Evolutionary conservation across 37 sponge, comb jelly and placozoan genomes (phyloP).

Genomic region (Oscarella lobularis): DNA sequence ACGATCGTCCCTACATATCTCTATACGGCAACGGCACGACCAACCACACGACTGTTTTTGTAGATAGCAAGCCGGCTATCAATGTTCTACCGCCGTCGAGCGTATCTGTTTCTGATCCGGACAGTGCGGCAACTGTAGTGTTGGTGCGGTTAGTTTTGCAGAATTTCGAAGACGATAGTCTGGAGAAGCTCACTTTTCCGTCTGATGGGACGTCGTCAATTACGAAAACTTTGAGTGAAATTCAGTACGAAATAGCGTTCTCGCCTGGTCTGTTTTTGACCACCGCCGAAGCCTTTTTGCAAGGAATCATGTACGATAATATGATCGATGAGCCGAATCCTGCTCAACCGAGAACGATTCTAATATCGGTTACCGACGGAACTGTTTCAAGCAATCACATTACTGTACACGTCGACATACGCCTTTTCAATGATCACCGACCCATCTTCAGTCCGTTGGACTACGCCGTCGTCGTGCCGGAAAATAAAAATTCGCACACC

Average conservation of each 20-base stretch:
- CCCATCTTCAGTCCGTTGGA: neutral
- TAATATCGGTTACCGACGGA: neutral
- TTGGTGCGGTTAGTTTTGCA: neutral
- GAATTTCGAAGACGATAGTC: neutral
- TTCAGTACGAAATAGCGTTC: neutral
- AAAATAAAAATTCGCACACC: neutral
- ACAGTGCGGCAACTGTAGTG: neutral
- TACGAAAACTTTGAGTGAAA: neutral
- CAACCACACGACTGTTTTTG: neutral
- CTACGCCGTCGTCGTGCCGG: neutral
- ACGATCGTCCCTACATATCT: neutral
- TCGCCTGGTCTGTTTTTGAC: neutral
- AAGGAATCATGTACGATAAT: neutral
- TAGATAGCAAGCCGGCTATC: neutral
- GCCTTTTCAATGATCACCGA: neutral
- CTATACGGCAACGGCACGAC: too few relatives aligned
- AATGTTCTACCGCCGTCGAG: neutral
- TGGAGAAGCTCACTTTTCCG: neutral
- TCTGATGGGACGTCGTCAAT: neutral
- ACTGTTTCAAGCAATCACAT: neutral
- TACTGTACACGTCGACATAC: neutral
- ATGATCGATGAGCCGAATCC: neutral
- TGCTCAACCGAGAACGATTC: neutral
- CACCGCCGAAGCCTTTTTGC: neutral
- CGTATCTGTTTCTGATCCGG: neutral